Conservation (phyloP, 2,888 invertebrate genomes). For the Eremobia ochroleuca region DNA sequence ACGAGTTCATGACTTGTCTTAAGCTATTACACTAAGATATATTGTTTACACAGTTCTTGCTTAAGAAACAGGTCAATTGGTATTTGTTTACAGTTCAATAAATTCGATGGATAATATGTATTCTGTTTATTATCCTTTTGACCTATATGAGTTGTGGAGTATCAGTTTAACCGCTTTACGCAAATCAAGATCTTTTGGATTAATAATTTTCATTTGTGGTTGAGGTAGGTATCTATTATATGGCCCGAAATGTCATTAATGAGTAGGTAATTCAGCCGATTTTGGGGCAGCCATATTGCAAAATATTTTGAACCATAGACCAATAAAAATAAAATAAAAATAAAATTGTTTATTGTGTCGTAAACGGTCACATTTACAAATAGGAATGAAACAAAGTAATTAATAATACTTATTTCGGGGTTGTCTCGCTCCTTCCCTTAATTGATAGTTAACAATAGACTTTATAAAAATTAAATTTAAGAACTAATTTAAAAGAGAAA, state of each 20-base stretch:
- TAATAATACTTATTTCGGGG: no score
- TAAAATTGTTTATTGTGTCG: no score
- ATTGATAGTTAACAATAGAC: no score
- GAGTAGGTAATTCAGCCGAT: background rate
- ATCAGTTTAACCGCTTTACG: background rate
- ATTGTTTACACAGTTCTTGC: slow-evolving; percentile 17
- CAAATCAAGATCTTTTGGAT: background rate
- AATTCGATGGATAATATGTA: slow-evolving; percentile 13
- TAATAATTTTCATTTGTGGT: background rate
- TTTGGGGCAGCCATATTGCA: background rate
- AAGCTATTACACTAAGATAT: slow-evolving; percentile 23
- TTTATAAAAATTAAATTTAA: no score
- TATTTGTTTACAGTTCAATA: slow-evolving; percentile 46
- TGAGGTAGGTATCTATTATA: background rate
- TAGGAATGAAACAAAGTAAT: no score
- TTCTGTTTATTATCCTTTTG: slow-evolving; percentile 21
- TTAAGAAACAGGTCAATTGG: slow-evolving; percentile 39
- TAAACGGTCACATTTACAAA: no score
- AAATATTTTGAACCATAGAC: background rate
- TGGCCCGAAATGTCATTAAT: background rate
- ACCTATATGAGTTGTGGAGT: slow-evolving; percentile 22
- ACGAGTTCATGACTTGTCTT: slow-evolving; percentile 45
- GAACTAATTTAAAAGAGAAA: no score
- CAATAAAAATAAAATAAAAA: no score
- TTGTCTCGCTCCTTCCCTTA: no score